Evolutionary conservation across 2,797 vertebrate species (phyloP), one percentile per base, ranked within the genome.

Genomic region (Rhynchonycteris naso): DNA sequence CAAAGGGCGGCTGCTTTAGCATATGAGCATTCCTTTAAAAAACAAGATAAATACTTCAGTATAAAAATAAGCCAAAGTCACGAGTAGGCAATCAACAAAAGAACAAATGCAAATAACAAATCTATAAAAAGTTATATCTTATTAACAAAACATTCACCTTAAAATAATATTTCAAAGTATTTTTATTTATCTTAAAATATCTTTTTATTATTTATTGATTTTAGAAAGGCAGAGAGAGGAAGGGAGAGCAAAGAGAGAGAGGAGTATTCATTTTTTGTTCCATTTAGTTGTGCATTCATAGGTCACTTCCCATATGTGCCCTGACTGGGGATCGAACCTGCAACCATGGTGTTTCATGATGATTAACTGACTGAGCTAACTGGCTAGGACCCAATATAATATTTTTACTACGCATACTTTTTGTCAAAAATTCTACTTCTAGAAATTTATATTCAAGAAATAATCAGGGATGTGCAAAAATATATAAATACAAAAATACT

Each of bases 91-190:
- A 68, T 11, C 35, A 11, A 91, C 14, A 80, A 50, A 84, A 66
- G 9, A 95, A 92, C 56, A 87, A 90, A 95, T 7, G 33, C 22
- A 54, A 71, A 80, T 68, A 84, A 83, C 22, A 90, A 92, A 74
- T 10, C 43, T 54, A 78, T 72, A 63, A 85, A 88, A 88, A 75
- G 10, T 86, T 80, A 28, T 47, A 71, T 58, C 35, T 92, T 85
- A 83, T 58, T 86, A 94, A 61, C 54, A 90, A 92, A 96, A 69
- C 5, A 82, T 50, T 82, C 68, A 90, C 35, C 79, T 95, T 89
- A 87, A 91, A 88, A 92, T 82, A 59, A 58, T 43, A 43, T 43
- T 43, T 43, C 8, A 4, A 43, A 43, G 43, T 43, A 43, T 43
- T 43, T 43, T 43, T 43, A 43, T 43, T 43, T 43, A 43, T 43